A percentile compares a stretch with the other conserved stretches of the same genome.
Evolutionary conservation across 2,888 invertebrate species (phyloP).

Genomic region (Siphonodentalium dalli): DNA sequence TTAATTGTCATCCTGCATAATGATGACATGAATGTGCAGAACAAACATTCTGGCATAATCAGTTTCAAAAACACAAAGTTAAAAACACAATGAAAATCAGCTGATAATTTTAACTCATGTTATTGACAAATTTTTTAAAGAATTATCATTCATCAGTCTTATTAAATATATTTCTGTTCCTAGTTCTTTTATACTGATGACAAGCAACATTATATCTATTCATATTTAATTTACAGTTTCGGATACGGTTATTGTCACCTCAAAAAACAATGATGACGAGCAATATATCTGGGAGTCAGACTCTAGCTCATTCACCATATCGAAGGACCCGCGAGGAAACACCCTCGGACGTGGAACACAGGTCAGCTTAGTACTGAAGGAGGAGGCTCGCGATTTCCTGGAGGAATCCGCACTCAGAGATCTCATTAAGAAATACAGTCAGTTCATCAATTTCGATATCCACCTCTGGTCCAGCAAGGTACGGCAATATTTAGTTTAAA

Average conservation of each 20-base stretch:
- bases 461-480: constrained; percentile 86
- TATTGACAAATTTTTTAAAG: no score
- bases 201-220: not conserved
- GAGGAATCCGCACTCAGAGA: constrained; percentile 89
- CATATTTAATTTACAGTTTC: constrained; percentile 73
- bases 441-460: constrained; percentile 99
- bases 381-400: constrained; percentile 95
- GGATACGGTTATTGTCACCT: constrained; percentile 92
- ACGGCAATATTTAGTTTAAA: no score
- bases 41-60: no score
- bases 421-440: constrained; percentile 96
- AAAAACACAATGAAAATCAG: no score
- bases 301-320: constrained; percentile 85
- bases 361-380: constrained; percentile 89
- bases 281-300: constrained; percentile 99
- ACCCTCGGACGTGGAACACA: constrained; percentile 90
- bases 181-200: no score
- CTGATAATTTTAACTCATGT: no score
- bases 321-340: constrained; percentile 91
- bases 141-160: no score
- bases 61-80: no score
- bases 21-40: no score
- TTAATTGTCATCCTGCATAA: no score
- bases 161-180: no score
- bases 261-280: constrained; percentile 85